Percentiles rank a stretch among this genome's conserved stretches.
Evolutionary conservation across 2,113 vertebrate species (phyloP).

Genomic region (Psammodynastes pulverulentus): DNA sequence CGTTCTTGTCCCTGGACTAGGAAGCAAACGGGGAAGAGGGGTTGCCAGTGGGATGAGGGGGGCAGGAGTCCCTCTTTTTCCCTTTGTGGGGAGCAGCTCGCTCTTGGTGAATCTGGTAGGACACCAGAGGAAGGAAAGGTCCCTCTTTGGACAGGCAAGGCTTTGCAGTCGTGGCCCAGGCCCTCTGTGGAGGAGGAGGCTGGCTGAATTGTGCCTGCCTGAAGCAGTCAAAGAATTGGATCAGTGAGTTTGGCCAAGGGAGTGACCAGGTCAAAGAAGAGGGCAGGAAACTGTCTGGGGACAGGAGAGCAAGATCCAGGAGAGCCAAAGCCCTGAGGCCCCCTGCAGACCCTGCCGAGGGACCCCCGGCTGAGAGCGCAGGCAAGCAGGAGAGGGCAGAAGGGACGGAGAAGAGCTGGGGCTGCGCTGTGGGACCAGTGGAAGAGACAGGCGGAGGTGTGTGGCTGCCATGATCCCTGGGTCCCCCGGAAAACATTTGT

Average conservation of each 20-base stretch:
- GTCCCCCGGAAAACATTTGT: neutral
- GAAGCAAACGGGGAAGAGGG: neutral
- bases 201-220: neutral
- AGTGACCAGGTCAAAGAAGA: neutral
- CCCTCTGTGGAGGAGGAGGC: neutral
- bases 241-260: neutral
- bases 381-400: too few relatives aligned
- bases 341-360: too few relatives aligned
- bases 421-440: neutral
- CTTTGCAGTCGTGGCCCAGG: neutral
- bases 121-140: neutral
- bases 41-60: neutral
- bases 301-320: neutral
- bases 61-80: neutral
- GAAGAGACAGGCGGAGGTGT: neutral
- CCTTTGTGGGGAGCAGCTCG: neutral
- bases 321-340: neutral
- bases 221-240: neutral
- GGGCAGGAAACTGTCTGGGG: neutral
- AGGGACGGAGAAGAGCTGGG: neutral
- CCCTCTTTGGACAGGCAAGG: neutral
- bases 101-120: neutral
- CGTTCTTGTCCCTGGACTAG: neutral
- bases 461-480: neutral
- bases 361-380: neutral